These are phyloP conservation scores for Spilogale gracilis DNA, from an alignment of 2,113 vertebrate genomes.

Conservation along the genomic window DNA sequence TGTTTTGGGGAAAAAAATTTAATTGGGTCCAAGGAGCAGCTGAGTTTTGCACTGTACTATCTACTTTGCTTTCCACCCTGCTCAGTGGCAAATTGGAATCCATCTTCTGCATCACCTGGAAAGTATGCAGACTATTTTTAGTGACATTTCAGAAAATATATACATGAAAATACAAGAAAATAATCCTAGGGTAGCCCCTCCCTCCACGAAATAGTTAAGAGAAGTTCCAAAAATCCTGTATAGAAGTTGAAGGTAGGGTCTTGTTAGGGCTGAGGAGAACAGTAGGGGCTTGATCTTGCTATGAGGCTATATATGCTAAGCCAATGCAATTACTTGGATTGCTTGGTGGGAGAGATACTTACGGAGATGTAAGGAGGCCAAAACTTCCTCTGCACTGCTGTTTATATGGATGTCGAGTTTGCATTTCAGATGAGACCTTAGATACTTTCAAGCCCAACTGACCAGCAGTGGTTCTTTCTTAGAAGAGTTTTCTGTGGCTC, in stretches of 20 bases:
- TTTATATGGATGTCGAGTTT: neutral
- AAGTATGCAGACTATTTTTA: neutral
- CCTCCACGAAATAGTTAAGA: neutral
- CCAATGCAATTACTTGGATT: neutral
- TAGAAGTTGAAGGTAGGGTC: neutral
- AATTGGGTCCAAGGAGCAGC: neutral
- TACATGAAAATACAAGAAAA: neutral
- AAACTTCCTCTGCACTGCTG: neutral
- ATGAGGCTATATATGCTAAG: neutral
- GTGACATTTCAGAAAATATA: neutral
- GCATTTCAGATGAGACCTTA: neutral
- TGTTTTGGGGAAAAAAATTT: neutral
- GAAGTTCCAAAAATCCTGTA: neutral
- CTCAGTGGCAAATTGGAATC: neutral
- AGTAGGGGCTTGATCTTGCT: neutral
- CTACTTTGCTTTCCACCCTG: neutral
- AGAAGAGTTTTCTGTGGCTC: slow-evolving; percentile 23
- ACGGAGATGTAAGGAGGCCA: neutral
- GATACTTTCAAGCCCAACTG: neutral
- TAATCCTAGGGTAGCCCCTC: neutral
- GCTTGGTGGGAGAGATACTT: neutral
- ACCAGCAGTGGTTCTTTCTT: neutral
- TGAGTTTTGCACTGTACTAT: slow-evolving; percentile 7
- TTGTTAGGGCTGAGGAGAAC: neutral
- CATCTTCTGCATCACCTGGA: neutral